A percentile compares a stretch with the other conserved stretches of the same genome.
Conservation (phyloP, 2,888 invertebrate species). For the Pimpla rufipes region DNA sequence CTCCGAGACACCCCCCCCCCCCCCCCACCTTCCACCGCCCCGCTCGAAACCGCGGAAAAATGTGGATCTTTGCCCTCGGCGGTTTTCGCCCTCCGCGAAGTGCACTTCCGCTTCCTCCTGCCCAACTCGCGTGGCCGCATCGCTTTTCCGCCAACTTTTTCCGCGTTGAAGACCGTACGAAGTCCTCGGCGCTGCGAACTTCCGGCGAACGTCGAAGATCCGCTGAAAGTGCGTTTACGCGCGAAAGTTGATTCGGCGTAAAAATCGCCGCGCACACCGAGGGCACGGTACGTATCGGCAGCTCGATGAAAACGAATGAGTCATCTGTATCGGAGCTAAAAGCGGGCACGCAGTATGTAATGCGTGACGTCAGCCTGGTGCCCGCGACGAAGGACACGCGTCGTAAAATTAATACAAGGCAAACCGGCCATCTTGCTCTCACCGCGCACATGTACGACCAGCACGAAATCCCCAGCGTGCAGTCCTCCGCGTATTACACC, state of each 20-base stretch:
- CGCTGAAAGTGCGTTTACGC: too few species aligned
- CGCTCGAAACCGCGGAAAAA: conserved; percentile 16
- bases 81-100: conserved; percentile 14
- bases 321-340: conserved; percentile 25
- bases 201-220: too few species aligned
- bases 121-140: too few species aligned
- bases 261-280: too few species aligned
- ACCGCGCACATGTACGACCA: conserved; percentile 57
- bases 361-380: conserved; percentile 22
- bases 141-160: too few species aligned
- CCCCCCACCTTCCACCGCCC: too few species aligned
- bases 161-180: too few species aligned
- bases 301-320: conserved; percentile 37
- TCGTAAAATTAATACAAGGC: conserved; percentile 83
- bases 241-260: too few species aligned
- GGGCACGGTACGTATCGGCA: too few species aligned
- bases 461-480: conserved; percentile 62
- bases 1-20: conserved; percentile 15
- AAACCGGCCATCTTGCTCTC: conserved; percentile 81
- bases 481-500: conserved; percentile 58
- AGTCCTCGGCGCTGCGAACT: too few species aligned
- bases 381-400: conserved; percentile 68
- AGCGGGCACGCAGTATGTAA: neutral
- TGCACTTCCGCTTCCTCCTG: conserved; percentile 38
- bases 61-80: conserved; percentile 11